Percentiles rank a stretch among this genome's conserved stretches.
These are phyloP conservation scores for Tanytarsus gracilentus DNA, from an alignment of 2,888 invertebrate genomes.

Conservation along the genomic window DNA sequence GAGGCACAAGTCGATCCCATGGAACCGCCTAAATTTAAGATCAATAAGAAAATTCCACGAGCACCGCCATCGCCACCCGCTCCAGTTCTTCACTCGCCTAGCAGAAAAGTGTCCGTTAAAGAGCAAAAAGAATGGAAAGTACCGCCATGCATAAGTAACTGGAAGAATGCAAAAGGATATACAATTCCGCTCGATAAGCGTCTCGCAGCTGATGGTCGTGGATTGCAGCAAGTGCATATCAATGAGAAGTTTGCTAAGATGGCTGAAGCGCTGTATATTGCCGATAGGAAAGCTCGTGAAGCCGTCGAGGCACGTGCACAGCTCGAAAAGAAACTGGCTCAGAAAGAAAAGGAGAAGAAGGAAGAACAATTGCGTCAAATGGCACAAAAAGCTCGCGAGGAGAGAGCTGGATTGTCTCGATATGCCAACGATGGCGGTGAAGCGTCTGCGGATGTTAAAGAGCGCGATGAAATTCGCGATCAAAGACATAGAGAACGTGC, in stretches of 20 bases:
- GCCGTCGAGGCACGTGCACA: constrained; percentile 95
- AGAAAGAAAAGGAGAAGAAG: constrained; percentile 96
- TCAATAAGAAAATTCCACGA: constrained; percentile 97
- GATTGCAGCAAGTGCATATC: constrained; percentile 92
- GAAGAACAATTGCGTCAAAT: constrained; percentile 88
- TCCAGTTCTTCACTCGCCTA: constrained; percentile 96
- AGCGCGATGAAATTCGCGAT: constrained; percentile 76
- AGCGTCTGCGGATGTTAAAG: constrained; percentile 48
- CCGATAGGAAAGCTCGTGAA: constrained; percentile 93
- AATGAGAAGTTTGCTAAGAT: constrained; percentile 99
- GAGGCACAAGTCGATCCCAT: constrained; percentile 94
- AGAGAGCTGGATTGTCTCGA: constrained; percentile 67
- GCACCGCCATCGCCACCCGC: constrained; percentile 99
- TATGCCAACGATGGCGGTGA: constrained; percentile 37
- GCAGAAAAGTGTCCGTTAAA: constrained; percentile 93
- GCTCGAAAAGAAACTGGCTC: constrained; percentile 89
- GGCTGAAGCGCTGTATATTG: constrained; percentile 95
- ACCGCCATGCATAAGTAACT: constrained; percentile 97
- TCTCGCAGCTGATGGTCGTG: constrained; percentile 94
- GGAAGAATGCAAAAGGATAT: constrained; percentile 98
- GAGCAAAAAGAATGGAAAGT: constrained; percentile 99
- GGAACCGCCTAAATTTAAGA: constrained; percentile 97
- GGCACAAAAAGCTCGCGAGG: constrained; percentile 92
- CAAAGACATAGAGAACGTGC: constrained; percentile 88
- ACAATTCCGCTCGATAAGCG: constrained; percentile 97